Evolutionary conservation across 2,113 vertebrate species (phyloP).

Genomic region (Heptranchias perlo): DNA sequence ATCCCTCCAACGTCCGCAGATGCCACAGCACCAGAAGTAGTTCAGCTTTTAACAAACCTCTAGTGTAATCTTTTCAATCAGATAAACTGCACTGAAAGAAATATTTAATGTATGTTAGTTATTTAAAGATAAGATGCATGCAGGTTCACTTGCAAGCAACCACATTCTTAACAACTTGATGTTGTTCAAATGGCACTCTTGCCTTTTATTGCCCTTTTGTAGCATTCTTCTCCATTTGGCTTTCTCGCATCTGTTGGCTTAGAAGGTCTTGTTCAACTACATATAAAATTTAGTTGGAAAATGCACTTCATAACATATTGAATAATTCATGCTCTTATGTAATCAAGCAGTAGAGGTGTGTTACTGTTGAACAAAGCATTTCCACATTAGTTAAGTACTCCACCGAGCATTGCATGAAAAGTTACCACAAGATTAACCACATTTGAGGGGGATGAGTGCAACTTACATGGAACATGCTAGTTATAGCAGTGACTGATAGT

Average conservation of each 20-base stretch:
- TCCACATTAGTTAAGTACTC: neutral
- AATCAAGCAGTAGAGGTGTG: neutral
- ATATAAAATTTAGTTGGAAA: neutral
- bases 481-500: constrained; percentile 16
- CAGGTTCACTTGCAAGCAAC: neutral
- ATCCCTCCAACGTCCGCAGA: constrained; percentile 46
- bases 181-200: neutral
- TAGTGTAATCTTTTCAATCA: constrained; percentile 59
- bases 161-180: neutral
- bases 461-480: neutral
- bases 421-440: neutral
- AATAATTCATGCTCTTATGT: neutral
- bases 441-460: neutral
- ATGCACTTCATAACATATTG: neutral
- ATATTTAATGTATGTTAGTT: constrained; percentile 60
- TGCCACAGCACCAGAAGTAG: constrained; percentile 43
- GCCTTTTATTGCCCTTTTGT: neutral
- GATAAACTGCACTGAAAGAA: constrained; percentile 65
- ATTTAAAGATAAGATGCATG: constrained; percentile 36
- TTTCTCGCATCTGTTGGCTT: neutral
- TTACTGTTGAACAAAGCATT: neutral
- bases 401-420: neutral
- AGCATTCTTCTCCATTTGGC: neutral
- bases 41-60: constrained; percentile 73
- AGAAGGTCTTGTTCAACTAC: neutral